phyloP scores from a whole-genome alignment of 2,888 invertebrate species.

The Hydroisotoma schaefferi region DNA sequence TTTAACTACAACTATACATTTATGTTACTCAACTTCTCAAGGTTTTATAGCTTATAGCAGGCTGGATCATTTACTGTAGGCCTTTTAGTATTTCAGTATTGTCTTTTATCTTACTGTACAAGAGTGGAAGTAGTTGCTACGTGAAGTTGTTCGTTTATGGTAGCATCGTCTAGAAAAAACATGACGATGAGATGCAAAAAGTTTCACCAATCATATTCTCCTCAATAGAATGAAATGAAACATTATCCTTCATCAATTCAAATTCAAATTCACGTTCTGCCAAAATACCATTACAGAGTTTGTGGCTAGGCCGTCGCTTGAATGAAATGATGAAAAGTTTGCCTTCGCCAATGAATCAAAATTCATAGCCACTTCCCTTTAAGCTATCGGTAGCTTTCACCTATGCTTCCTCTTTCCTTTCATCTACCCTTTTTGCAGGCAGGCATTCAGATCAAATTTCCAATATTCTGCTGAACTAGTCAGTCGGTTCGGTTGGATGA shows the following conservation, averaged over 20 bases:
- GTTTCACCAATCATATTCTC: conserved; percentile 25
- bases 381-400: conserved; percentile 1
- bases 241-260: conserved; percentile 30
- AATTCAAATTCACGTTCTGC: conserved; percentile 20
- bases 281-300: conserved; percentile 13
- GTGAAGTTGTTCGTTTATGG: no score
- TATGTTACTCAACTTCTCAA: no score
- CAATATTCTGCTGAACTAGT: no score
- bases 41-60: no score
- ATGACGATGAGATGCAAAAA: conserved; percentile 18
- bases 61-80: no score
- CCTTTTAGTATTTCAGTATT: no score
- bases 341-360: conserved; percentile 8
- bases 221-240: conserved; percentile 19
- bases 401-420: not conserved
- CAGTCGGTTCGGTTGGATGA: conserved; percentile 10
- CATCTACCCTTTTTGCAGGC: not conserved
- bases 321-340: conserved; percentile 5
- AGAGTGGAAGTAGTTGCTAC: no score
- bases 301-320: not conserved
- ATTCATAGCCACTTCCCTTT: conserved; percentile 9
- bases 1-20: no score
- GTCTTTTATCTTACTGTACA: no score
- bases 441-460: not conserved
- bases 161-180: not conserved